These are phyloP conservation scores for Oasisia sp. DNA, from an alignment of 2,888 invertebrate species.

Conservation along the genomic window DNA sequence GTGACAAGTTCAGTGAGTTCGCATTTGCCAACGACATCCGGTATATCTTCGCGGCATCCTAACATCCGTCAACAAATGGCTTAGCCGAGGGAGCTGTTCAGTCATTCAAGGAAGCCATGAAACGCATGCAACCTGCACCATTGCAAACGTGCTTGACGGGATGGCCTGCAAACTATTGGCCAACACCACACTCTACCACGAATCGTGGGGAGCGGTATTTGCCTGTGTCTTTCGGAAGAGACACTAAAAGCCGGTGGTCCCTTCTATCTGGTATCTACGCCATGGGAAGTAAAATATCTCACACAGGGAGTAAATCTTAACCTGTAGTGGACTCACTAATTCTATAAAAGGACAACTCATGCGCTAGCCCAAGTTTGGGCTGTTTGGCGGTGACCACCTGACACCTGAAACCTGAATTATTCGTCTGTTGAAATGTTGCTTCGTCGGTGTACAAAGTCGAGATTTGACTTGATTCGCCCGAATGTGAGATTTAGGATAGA, in stretches of 20 bases:
- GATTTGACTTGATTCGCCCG: too few species aligned
- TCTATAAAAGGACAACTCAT: too few species aligned
- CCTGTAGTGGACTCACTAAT: too few species aligned
- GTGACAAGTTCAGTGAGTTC: neutral
- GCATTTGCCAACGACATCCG: neutral
- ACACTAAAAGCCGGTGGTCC: too few species aligned
- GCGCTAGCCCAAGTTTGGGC: too few species aligned
- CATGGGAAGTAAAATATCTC: too few species aligned
- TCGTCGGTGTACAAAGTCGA: neutral
- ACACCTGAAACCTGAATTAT: too few species aligned
- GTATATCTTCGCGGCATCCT: constrained; percentile 13
- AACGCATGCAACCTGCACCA: neutral
- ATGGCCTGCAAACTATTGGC: neutral
- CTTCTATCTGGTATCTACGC: too few species aligned
- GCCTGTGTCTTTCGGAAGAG: too few species aligned
- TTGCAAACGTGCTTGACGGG: constrained; percentile 9
- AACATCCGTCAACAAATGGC: constrained; percentile 18
- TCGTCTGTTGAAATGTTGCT: constrained; percentile 7
- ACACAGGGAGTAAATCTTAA: too few species aligned
- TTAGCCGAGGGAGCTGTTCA: constrained; percentile 18
- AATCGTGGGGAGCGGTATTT: too few species aligned
- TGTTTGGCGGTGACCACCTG: too few species aligned
- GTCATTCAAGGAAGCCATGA: constrained; percentile 22
- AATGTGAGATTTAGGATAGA: neutral
- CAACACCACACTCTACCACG: neutral